Evolutionary conservation across 1,140 invertebrate species (phyloP).

Genomic region (Heliconius himera): DNA sequence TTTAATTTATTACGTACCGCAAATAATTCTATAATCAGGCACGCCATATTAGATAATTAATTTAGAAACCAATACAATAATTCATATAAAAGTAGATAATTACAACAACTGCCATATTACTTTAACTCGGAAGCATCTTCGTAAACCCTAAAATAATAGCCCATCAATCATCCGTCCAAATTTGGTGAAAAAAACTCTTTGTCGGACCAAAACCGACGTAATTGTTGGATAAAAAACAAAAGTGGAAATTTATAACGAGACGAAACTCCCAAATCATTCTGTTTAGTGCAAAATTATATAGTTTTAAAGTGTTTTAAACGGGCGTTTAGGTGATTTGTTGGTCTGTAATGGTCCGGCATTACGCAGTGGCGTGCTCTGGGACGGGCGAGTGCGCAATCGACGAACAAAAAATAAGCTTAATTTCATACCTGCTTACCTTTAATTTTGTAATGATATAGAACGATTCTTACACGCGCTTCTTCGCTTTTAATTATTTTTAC

Average conservation of each 20-base stretch:
- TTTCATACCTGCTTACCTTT: conserved; percentile 80
- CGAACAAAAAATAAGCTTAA: conserved; percentile 76
- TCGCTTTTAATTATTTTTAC: conserved; percentile 5
- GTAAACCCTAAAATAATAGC: conserved; percentile 72
- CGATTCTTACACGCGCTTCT: conserved; percentile 60
- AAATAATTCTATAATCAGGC: background rate
- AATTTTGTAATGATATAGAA: conserved; percentile 72
- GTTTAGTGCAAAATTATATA: conserved; percentile 79
- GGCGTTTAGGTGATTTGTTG: conserved; percentile 72
- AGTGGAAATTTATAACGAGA: conserved; percentile 77
- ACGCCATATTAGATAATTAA: conserved; percentile 18
- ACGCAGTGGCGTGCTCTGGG: conserved; percentile 61
- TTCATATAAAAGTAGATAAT: conserved; percentile 22
- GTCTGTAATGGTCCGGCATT: conserved; percentile 67
- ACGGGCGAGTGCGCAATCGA: conserved; percentile 68
- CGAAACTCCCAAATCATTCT: conserved; percentile 73
- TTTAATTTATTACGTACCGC: conserved; percentile 10
- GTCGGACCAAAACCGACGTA: conserved; percentile 62
- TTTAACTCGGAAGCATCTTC: conserved; percentile 69
- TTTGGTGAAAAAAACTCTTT: conserved; percentile 68
- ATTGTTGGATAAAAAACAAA: conserved; percentile 77
- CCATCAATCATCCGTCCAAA: conserved; percentile 74
- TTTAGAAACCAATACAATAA: conserved; percentile 22
- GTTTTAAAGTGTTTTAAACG: conserved; percentile 57
- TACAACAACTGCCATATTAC: conserved; percentile 40